A percentile compares a stretch with the other conserved stretches of the same genome.
Evolutionary conservation across 2,888 invertebrate genomes (phyloP).

Genomic region (Tachina grossa): DNA sequence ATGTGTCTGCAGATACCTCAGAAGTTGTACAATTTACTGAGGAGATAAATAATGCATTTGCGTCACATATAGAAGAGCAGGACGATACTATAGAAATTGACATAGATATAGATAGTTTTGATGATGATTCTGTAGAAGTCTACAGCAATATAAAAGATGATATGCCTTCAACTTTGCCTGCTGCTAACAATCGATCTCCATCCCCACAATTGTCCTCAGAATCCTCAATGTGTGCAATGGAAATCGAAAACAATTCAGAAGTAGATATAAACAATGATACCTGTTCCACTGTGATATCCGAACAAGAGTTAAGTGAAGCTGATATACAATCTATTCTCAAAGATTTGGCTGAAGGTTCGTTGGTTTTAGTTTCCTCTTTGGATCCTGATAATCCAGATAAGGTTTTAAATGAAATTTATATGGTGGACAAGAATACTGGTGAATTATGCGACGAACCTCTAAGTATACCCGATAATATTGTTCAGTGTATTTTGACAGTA

Average conservation of each 20-base stretch:
- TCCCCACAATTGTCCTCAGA: background rate
- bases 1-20: background rate
- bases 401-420: conserved; percentile 81
- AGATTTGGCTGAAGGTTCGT: conserved; percentile 79
- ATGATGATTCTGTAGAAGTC: conserved; percentile 69
- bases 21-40: background rate
- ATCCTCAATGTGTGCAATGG: background rate
- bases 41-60: background rate
- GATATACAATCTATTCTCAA: conserved; percentile 79
- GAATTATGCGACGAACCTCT: conserved; percentile 80
- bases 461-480: conserved; percentile 81
- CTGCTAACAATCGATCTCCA: background rate
- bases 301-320: conserved; percentile 74
- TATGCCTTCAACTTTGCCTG: conserved; percentile 18
- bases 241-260: conserved; percentile 10
- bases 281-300: conserved; percentile 51
- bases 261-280: conserved; percentile 45
- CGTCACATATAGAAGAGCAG: background rate
- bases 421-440: conserved; percentile 79
- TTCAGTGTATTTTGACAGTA: conserved; percentile 80
- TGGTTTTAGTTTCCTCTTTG: conserved; percentile 81
- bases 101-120: conserved; percentile 69
- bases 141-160: conserved; percentile 40
- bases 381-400: conserved; percentile 78
- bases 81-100: conserved; percentile 31